Evolutionary conservation across 2,797 vertebrate genomes (phyloP).

Genomic region (Neopelma chrysocephalum): DNA sequence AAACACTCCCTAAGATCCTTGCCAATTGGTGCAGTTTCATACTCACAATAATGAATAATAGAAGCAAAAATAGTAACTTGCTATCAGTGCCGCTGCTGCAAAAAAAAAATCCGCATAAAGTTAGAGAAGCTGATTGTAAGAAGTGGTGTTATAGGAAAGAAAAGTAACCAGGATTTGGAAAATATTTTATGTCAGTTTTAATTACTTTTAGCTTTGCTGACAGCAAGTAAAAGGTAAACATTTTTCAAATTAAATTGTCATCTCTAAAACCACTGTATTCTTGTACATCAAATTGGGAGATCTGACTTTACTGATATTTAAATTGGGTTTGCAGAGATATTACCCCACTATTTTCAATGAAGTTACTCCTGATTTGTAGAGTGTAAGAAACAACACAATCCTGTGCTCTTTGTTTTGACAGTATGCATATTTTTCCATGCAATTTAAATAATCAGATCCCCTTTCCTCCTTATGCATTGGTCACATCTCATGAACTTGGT

Average conservation of each 20-base stretch:
- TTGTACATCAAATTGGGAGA: neutral
- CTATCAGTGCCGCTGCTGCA: neutral
- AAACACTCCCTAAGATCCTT: neutral
- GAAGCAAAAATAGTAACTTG: neutral
- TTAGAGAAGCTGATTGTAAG: neutral
- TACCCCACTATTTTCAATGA: neutral
- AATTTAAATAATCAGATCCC: slow-evolving; percentile 47
- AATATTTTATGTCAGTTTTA: neutral
- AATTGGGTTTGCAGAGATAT: neutral
- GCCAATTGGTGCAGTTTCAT: neutral
- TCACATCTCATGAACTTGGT: slow-evolving; percentile 30
- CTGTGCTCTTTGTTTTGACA: neutral
- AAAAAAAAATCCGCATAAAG: neutral
- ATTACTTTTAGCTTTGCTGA: neutral
- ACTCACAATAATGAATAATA: neutral
- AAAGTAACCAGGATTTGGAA: neutral
- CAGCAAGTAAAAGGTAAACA: neutral
- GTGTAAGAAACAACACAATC: neutral
- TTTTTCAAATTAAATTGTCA: neutral
- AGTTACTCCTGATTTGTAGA: neutral
- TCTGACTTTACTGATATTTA: neutral
- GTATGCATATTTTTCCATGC: slow-evolving; percentile 21
- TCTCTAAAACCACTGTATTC: neutral
- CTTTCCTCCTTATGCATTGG: neutral
- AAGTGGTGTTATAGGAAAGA: neutral